Percentiles rank a stretch among this genome's conserved stretches.
phyloP scores from a whole-genome alignment of 2,888 invertebrate genomes.

The Leuctra nigra region DNA sequence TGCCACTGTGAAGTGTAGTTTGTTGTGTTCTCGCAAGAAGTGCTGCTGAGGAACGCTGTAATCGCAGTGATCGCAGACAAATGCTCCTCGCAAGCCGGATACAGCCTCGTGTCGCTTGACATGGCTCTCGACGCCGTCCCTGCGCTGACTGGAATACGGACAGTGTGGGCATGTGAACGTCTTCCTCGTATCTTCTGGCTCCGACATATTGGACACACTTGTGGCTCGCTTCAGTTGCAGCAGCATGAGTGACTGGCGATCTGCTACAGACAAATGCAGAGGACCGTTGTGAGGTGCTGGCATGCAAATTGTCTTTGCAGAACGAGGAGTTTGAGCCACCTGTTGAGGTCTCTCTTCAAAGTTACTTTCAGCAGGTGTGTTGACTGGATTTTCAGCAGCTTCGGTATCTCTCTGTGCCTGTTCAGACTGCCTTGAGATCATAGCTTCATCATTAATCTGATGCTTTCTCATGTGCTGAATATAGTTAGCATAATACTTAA shows the following conservation, averaged over 20 bases:
- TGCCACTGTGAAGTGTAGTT: constrained; percentile 63
- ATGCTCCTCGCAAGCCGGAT: constrained; percentile 50
- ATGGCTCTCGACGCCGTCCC: constrained; percentile 68
- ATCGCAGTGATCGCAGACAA: constrained; percentile 76
- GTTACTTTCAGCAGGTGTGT: constrained; percentile 30
- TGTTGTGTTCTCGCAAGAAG: constrained; percentile 69
- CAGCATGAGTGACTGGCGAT: constrained; percentile 55
- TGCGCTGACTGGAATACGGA: constrained; percentile 68
- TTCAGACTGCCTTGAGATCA: constrained; percentile 45
- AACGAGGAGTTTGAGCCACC: not conserved
- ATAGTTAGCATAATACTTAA: constrained; percentile 78
- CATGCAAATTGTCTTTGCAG: constrained; percentile 23
- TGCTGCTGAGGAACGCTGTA: constrained; percentile 68
- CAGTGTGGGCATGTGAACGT: constrained; percentile 66
- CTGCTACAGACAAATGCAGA: constrained; percentile 52
- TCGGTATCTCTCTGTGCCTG: not conserved
- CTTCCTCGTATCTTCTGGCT: constrained; percentile 50
- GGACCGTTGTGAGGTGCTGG: constrained; percentile 38
- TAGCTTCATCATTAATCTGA: constrained; percentile 60
- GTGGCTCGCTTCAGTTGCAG: constrained; percentile 49
- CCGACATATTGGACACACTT: constrained; percentile 33
- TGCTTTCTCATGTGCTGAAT: constrained; percentile 78
- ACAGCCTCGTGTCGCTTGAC: constrained; percentile 62
- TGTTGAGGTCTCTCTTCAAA: not conserved
- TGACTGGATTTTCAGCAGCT: constrained; percentile 26